Evolutionary conservation across 2,888 invertebrate species (phyloP), one percentile per base, ranked within the genome.

Genomic region (Megamerina dolium): DNA sequence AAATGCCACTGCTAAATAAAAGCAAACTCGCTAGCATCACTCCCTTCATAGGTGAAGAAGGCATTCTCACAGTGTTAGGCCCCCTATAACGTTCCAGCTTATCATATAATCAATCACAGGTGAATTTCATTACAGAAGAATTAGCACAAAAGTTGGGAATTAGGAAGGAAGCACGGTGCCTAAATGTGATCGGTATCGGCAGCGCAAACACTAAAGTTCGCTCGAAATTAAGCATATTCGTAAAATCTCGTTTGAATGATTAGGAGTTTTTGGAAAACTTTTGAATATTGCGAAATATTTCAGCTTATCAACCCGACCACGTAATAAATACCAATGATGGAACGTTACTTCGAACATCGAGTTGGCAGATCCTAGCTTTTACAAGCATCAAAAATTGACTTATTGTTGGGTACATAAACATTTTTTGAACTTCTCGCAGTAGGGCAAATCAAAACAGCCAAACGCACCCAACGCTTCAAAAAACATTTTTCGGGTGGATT

Each of bases 71-170:
- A n/a, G n/a, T n/a, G n/a, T n/a, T n/a, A n/a, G n/a, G n/a, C n/a
- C n/a, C n/a, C n/a, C n/a, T n/a, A n/a, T n/a, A n/a, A n/a, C n/a
- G n/a, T n/a, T n/a, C n/a, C n/a, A n/a, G n/a, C n/a, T n/a, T n/a
- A n/a, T n/a, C n/a, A n/a, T n/a, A n/a, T n/a, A n/a, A n/a, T n/a
- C n/a, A n/a, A 19, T 43, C 42, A 5, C 34, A 43, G 32, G 21
- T 46, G 10, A 39, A 46, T 19, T 43, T 46, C 32, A 40, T 43
- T 29, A 46, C 43, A 20, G 46, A 47, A 40, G 43, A 46, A 18
- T 29, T 35, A 10, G 36, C 21, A 14, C 32, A 45, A 17, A 33
- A 33, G 18, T 18, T 45, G 10, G 33, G 41, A 14, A 23, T 41
- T 36, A 23, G 27, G 2, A 37, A 41, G 21, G 33, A 41, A 37